Percentiles rank a stretch among this genome's conserved stretches.
Conservation (phyloP, 2,888 invertebrate species). For the Drosophila suboccidentalis region DNA sequence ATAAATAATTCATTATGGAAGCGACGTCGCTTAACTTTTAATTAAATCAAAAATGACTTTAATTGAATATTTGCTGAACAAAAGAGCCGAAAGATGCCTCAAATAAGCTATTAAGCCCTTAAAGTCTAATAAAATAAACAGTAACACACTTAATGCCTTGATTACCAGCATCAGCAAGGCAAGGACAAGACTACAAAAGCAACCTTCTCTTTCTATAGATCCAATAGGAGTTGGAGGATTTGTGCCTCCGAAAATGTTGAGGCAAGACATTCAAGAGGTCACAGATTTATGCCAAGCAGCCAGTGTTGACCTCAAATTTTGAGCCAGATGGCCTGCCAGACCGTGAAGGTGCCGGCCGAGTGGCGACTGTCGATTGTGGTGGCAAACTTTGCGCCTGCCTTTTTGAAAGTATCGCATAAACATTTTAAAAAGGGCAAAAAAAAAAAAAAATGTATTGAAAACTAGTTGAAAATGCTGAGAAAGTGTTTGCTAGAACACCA, state of each 20-base stretch:
- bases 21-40: slow-evolving; percentile 59
- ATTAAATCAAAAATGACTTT: slow-evolving; percentile 78
- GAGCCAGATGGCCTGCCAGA: slow-evolving; percentile 21
- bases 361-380: neutral
- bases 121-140: slow-evolving; percentile 82
- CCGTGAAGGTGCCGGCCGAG: slow-evolving; percentile 16
- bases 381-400: slow-evolving; percentile 28
- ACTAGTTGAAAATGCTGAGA: slow-evolving; percentile 12
- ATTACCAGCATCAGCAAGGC: slow-evolving; percentile 68
- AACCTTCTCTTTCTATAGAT: neutral
- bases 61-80: slow-evolving; percentile 67
- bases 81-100: slow-evolving; percentile 35
- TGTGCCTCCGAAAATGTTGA: slow-evolving; percentile 9
- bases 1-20: slow-evolving; percentile 69
- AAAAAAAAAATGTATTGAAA: neutral
- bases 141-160: slow-evolving; percentile 83
- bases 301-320: slow-evolving; percentile 73
- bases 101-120: slow-evolving; percentile 78
- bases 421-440: slow-evolving; percentile 8
- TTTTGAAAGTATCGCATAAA: slow-evolving; percentile 7
- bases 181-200: slow-evolving; percentile 1
- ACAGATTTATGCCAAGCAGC: slow-evolving; percentile 69
- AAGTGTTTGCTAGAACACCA: slow-evolving; percentile 27
- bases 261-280: slow-evolving; percentile 21
- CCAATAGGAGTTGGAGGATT: neutral